Percentiles rank a stretch among this genome's conserved stretches.
Evolutionary conservation across 2,113 vertebrate genomes (phyloP).

Genomic region (Leucopsar rothschildi): DNA sequence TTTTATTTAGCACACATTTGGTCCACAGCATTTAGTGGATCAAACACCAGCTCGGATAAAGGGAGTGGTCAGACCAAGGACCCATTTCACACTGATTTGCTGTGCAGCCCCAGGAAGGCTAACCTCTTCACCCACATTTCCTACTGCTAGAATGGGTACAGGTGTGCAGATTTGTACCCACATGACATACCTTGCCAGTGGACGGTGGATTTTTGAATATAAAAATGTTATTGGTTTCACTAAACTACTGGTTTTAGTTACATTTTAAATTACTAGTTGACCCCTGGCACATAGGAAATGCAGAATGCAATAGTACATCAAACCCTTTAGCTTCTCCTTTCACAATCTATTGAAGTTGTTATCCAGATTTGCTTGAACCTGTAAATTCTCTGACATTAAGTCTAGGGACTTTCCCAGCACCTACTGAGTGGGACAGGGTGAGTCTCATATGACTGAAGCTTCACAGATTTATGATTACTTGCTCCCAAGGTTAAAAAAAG

Average conservation of each 20-base stretch:
- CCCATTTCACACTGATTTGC: neutral
- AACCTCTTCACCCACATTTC: neutral
- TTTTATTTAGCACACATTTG: neutral
- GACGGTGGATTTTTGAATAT: neutral
- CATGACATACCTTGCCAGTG: fast-evolving
- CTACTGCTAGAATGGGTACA: neutral
- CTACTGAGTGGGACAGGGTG: neutral
- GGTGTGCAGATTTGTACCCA: neutral
- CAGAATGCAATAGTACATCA: fast-evolving
- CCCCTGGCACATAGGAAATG: neutral
- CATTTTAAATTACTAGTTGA: neutral
- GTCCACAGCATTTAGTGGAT: neutral
- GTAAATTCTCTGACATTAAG: neutral
- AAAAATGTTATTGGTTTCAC: neutral
- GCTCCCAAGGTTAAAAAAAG: neutral
- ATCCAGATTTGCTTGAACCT: neutral
- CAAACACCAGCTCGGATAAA: neutral
- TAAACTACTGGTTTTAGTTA: neutral
- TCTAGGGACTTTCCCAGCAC: neutral
- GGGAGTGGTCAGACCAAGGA: neutral
- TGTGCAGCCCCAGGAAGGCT: fast-evolving
- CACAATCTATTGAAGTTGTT: neutral
- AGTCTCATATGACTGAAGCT: neutral
- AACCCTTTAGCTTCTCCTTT: neutral
- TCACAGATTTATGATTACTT: neutral